Evolutionary conservation across 2,797 vertebrate species (phyloP), one percentile per base, ranked within the genome.

Genomic region (Myotis daubentonii): DNA sequence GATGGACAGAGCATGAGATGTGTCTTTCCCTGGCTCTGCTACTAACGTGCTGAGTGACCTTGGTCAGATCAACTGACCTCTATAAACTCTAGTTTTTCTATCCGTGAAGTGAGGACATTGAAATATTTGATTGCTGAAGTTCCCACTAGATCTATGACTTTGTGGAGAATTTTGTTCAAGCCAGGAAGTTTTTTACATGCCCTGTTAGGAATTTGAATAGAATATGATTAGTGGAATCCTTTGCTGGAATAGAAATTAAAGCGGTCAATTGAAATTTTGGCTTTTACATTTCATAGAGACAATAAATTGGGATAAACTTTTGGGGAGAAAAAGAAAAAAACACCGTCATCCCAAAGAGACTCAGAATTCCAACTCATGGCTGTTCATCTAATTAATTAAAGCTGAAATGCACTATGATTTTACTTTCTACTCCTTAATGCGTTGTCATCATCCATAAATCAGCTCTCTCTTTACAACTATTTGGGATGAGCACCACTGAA

Each of bases 201-300:
- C 7, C 20, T 86, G 72, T 80, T 53, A 70, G 44, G 30, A 65
- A 44, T 4, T 91, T 41, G 33, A 85, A 57, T 80, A 38, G 22
- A 55, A 23, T 41, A 33, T 11, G 3, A 20, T 57, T 80, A 83
- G 20, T 33, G 28, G 4, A 91, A 71, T 70, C 16, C 30, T 96
- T 88, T 71, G 23, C 19, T 53, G 3, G n/a, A 80, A 49, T 75
- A 91, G 23, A 81, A 84, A 72, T 95, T 87, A 60, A 62, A 87
- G 60, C 62, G 12, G 36, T 38, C 13, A 28, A 66, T 41, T 36
- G 53, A 93, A 70, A 87, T 85, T 85, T 65, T 74, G 22, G 17
- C 20, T 92, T 90, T 84, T 51, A 60, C 2, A 60, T 75, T 87
- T 92, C 79, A 66, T 4, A 72, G n/a, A 81, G 57, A 80, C 9